phyloP scores from a whole-genome alignment of 2,113 vertebrate genomes.

The Scortum barcoo region DNA sequence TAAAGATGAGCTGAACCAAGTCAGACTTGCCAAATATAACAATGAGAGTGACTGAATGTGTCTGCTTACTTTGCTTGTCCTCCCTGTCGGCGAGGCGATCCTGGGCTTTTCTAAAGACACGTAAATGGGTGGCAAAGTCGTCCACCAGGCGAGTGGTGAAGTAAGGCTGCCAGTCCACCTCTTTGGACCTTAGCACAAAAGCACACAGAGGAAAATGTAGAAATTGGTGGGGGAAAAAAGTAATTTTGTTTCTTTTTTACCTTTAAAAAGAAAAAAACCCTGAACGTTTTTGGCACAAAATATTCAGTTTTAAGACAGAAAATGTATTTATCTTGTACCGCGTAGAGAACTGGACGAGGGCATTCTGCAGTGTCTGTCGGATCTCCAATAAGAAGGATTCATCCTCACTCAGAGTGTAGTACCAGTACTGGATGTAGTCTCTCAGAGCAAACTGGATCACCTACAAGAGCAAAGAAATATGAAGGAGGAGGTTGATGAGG shows the following conservation, averaged over 20 bases:
- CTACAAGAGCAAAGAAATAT: slow-evolving; percentile 75
- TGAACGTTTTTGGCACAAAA: background rate
- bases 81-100: slow-evolving; percentile 93
- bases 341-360: slow-evolving; percentile 96
- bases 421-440: slow-evolving; percentile 99
- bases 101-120: slow-evolving; percentile 98
- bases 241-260: too few species aligned
- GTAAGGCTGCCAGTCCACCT: slow-evolving; percentile 99
- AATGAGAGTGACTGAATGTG: background rate
- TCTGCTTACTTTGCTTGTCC: slow-evolving; percentile 90
- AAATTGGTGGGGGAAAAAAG: too few species aligned
- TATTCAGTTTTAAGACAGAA: background rate
- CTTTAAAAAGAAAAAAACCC: background rate
- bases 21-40: background rate
- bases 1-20: background rate
- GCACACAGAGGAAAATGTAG: too few species aligned
- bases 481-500: background rate
- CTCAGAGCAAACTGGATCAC: slow-evolving; percentile 98
- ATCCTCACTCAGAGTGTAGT: slow-evolving; percentile 98
- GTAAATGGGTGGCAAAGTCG: slow-evolving; percentile 97
- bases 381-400: slow-evolving; percentile 98
- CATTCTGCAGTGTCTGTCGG: slow-evolving; percentile 95
- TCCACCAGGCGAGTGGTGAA: slow-evolving; percentile 98
- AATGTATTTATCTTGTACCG: slow-evolving; percentile 83
- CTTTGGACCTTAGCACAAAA: slow-evolving; percentile 90